Base-by-base conservation (phyloP, 1,140 invertebrate genomes). In the Frieseomelitta varia region DNA sequence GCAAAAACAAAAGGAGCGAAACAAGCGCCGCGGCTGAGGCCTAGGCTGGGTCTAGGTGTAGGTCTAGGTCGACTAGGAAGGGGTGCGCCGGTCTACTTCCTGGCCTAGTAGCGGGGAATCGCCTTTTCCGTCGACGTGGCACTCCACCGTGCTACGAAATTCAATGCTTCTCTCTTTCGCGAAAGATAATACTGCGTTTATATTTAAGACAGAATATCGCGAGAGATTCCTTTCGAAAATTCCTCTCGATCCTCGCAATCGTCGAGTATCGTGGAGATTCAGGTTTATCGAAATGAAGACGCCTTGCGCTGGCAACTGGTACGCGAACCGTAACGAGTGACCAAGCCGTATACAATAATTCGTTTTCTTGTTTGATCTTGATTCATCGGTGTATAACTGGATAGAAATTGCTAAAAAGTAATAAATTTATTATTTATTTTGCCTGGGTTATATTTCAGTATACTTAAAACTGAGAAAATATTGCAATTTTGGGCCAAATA, bases 61-160 rank as follows among this genome's bases (percentile, higher is more conserved):
- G 93, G 93, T 94, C 93, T 94, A 93, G 93, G 93, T 93, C 93
- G 92, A 88, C 86, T 82, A 73, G 88, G 90, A 84, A 90, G 83
- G 81, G 84, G 87, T 85, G 78, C 87, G 81, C 68, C 65, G 85
- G 79, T 90, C 81, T 87, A 88, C 91, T 91, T 91, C 87, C 90
- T 92, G 91, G 87, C 90, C 90, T 89, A 90, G 89, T 87, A 89
- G n/a, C 88, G 81, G 87, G 55, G 90, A 91, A 85, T 85, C 88
- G 87, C 84, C 87, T 81, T 89, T 90, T 72, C 87, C 85, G 84
- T 84, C 68, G 56, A 76, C 74, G 63, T n/a, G 39, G 24, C 58
- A 24, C 56, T 58, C 15, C 55, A n/a, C 55, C 39, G 39, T 39
- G 47, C 53, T 8, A 12, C 76, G 85, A 85, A 84, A 83, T 67